A percentile compares a stretch with the other conserved stretches of the same genome.
Evolutionary conservation across 2,888 invertebrate species (phyloP).

Genomic region (Anodontia alba): DNA sequence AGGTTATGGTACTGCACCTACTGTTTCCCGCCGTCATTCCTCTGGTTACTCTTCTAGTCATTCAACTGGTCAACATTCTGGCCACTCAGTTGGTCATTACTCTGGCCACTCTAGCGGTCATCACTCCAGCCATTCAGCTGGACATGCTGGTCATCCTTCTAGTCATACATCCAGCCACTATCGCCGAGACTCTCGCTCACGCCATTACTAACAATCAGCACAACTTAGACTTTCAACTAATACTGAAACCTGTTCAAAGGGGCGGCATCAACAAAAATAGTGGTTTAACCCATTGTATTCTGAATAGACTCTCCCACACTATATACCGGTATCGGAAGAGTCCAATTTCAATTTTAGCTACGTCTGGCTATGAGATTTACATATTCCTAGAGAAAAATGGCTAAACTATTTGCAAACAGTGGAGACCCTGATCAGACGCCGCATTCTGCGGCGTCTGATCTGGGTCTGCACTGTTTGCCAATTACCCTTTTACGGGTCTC

Average conservation of each 20-base stretch:
- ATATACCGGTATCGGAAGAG: too few relatives aligned
- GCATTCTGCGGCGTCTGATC: too few relatives aligned
- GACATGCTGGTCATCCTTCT: slow-evolving; percentile 12
- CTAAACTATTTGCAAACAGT: too few relatives aligned
- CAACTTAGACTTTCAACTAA: background rate
- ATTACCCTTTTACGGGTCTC: too few relatives aligned
- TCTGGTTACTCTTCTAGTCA: slow-evolving; percentile 54
- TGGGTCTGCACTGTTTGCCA: too few relatives aligned
- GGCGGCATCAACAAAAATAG: too few relatives aligned
- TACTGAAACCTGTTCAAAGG: background rate
- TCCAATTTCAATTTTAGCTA: too few relatives aligned
- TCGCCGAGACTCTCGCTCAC: slow-evolving; percentile 46
- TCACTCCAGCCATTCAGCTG: slow-evolving; percentile 5
- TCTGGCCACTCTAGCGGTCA: slow-evolving; percentile 17
- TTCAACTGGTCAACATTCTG: slow-evolving; percentile 26
- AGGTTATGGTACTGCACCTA: slow-evolving; percentile 67
- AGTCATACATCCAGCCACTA: slow-evolving; percentile 8
- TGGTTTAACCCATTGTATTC: too few relatives aligned
- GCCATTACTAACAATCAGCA: slow-evolving; percentile 60
- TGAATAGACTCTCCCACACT: too few relatives aligned
- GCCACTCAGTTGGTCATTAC: slow-evolving; percentile 19
- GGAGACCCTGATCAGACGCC: too few relatives aligned
- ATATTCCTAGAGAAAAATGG: too few relatives aligned
- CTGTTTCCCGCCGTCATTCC: slow-evolving; percentile 65
- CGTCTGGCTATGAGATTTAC: too few relatives aligned